Base-by-base conservation (phyloP, 1,140 invertebrate genomes). In the Hylaeus volcanicus region DNA sequence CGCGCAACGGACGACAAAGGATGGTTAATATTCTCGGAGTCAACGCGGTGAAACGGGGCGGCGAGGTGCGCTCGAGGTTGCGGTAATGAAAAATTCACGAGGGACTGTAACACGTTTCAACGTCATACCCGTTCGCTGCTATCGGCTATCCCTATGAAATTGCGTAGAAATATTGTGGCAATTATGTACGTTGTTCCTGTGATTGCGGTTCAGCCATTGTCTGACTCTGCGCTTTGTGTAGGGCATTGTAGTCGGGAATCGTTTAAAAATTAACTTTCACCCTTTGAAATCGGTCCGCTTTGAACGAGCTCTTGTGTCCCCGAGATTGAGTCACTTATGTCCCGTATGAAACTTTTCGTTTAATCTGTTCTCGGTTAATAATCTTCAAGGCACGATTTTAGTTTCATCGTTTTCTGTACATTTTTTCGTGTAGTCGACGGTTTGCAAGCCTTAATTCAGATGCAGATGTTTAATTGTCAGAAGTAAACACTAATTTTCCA, bases 21-120 rank as follows among this genome's bases (percentile, higher is more conserved):
- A 51, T n/a, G 43, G 14, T 41, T 51, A 74, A 74, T 74, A 65
- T 51, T 51, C 58, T 60, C 60, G 60, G 64, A 15, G 26, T 41
- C 9, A 12, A 5, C 48, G 15, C 56, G 56, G 61, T 48, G 71
- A 64, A 74, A 74, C 48, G 60, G 6, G 8, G 9, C 51, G 9
- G 51, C 8, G 51, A 9, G 51, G 9, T 14, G 15, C 9, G 43
- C 41, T 4, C 43, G 55, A 65, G 14, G 63, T n/a, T 8, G 41
- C 26, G 15, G 39, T 64, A 53, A 63, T 45, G 6, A 74, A 55
- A 63, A 12, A 55, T 51, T 61, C 60, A 41, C 11, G 48, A 39
- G n/a, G 4, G 37, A 51, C 3, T 8, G 11, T 12, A 37, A 56
- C 39, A 41, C 51, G 51, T 55, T 45, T 68, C 43, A 45, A 15